Conservation (phyloP, 2,797 vertebrate species). For the Myotis myotis region DNA sequence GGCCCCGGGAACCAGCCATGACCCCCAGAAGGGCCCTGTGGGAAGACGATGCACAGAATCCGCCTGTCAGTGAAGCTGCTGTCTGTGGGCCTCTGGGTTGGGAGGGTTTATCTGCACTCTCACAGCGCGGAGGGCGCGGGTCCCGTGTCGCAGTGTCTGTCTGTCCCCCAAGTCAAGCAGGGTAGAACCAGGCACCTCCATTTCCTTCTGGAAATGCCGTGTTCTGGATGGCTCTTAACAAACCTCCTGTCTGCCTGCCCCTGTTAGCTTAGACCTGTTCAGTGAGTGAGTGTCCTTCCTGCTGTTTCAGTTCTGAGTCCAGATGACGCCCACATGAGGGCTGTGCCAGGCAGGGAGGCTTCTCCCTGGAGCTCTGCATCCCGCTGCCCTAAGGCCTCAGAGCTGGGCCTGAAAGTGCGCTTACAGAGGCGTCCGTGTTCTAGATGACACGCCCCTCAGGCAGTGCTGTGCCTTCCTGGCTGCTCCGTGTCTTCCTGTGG, state of each 20-base stretch:
- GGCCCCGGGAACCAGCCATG: not conserved
- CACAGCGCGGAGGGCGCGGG: rapidly evolving
- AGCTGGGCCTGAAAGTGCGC: not conserved
- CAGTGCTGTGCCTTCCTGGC: too few relatives aligned
- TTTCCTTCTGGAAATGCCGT: not conserved
- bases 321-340: too few relatives aligned
- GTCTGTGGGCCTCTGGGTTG: not conserved
- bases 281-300: not conserved
- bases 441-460: not conserved
- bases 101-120: rapidly evolving
- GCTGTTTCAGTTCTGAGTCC: not conserved
- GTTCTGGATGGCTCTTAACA: not conserved
- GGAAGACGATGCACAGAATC: rapidly evolving
- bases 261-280: not conserved
- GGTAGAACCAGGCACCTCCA: rapidly evolving
- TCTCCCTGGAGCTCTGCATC: not conserved
- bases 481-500: too few relatives aligned
- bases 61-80: not conserved
- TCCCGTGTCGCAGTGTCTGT: not conserved
- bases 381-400: not conserved
- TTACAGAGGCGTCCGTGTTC: not conserved
- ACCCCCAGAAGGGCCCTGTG: not conserved
- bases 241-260: not conserved
- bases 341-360: too few relatives aligned
- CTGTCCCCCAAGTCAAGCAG: rapidly evolving